Conservation (phyloP, 1,140 invertebrate genomes). For the Magallana angulata region DNA sequence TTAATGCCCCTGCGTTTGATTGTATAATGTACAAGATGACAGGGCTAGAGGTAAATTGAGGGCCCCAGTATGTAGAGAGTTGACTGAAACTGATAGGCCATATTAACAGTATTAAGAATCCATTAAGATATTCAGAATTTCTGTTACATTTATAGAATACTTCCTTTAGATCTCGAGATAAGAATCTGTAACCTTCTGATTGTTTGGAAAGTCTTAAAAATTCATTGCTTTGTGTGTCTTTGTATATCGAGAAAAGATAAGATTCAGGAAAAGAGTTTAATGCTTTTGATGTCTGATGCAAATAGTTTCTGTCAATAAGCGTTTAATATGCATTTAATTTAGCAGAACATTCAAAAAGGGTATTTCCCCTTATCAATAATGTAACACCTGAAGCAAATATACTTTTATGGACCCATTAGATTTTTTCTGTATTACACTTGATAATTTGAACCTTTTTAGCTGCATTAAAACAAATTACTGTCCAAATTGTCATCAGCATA, state of each 20-base stretch:
- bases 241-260: too few relatives aligned
- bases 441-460: neutral
- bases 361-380: neutral
- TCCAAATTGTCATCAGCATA: neutral
- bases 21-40: neutral
- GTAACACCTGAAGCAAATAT: neutral
- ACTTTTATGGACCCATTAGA: neutral
- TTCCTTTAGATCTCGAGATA: too few relatives aligned
- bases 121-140: too few relatives aligned
- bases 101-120: too few relatives aligned
- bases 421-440: neutral
- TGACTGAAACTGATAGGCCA: too few relatives aligned
- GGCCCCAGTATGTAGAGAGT: neutral
- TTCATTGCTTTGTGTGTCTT: too few relatives aligned
- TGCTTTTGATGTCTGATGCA: neutral
- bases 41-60: neutral
- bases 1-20: neutral
- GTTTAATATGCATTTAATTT: neutral
- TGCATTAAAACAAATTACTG: neutral
- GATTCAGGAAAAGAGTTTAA: neutral
- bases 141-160: too few relatives aligned
- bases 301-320: neutral
- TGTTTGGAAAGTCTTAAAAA: too few relatives aligned
- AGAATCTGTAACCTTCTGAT: too few relatives aligned
- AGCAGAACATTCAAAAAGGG: constrained; percentile 19